phyloP scores from a whole-genome alignment of 2,113 vertebrate genomes.

The Saguinus imperator region DNA sequence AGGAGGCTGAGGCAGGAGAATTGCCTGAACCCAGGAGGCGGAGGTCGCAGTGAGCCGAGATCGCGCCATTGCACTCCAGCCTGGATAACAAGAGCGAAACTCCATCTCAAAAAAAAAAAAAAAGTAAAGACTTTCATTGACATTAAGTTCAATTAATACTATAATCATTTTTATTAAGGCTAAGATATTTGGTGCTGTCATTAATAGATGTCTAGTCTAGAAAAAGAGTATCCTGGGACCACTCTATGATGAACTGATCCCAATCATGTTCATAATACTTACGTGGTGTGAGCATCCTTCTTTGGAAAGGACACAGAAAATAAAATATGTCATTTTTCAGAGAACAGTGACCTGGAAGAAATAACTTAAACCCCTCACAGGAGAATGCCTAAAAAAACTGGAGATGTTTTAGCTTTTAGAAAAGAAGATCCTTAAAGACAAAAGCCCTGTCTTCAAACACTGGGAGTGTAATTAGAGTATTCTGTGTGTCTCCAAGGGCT shows the following conservation, averaged over 20 bases:
- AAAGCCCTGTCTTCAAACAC: conserved; percentile 62
- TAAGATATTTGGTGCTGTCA: neutral
- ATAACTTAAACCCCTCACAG: conserved; percentile 39
- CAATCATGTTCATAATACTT: neutral
- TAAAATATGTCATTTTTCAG: neutral
- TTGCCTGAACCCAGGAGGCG: too few relatives aligned
- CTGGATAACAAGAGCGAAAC: too few relatives aligned
- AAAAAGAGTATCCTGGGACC: neutral
- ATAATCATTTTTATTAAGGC: neutral
- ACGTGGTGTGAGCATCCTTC: neutral
- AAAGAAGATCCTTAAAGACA: conserved; percentile 68
- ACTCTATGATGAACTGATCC: neutral
- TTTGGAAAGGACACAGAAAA: neutral
- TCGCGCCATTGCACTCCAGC: too few relatives aligned
- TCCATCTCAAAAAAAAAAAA: neutral
- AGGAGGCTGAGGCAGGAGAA: too few relatives aligned
- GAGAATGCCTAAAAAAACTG: conserved; percentile 52
- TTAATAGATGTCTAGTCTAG: neutral
- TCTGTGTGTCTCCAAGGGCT: conserved; percentile 44
- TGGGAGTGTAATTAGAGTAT: conserved; percentile 58
- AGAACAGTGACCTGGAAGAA: conserved; percentile 27
- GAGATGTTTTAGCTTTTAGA: conserved; percentile 53
- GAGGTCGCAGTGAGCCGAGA: too few relatives aligned
- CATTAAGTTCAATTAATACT: neutral
- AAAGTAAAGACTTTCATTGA: neutral